phyloP scores from a whole-genome alignment of 2,113 vertebrate species.

The Uria lomvia region DNA sequence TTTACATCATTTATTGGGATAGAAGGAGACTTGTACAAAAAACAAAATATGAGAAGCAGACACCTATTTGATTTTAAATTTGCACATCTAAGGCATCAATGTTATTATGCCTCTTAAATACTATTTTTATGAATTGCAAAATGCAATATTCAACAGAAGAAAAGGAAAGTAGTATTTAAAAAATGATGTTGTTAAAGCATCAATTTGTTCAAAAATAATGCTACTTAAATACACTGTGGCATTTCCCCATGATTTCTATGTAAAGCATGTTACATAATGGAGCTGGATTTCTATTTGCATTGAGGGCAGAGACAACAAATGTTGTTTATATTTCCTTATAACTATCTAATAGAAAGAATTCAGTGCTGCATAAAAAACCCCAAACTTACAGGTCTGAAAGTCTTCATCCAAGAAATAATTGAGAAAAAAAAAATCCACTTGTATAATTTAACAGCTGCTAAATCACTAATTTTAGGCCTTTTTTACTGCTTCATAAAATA shows the following conservation, averaged over 20 bases:
- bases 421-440: neutral
- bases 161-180: neutral
- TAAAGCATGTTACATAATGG: neutral
- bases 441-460: neutral
- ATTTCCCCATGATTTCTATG: neutral
- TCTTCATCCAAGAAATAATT: neutral
- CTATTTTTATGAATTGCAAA: neutral
- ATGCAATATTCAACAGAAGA: neutral
- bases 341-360: neutral
- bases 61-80: neutral
- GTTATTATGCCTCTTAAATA: neutral
- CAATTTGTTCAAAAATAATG: neutral
- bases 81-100: neutral
- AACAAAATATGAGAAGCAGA: neutral
- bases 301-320: neutral
- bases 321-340: neutral
- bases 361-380: neutral
- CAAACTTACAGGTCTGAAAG: neutral
- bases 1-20: neutral
- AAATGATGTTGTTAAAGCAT: neutral
- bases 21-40: neutral
- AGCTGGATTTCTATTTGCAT: neutral
- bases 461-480: neutral
- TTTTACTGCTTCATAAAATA: neutral
- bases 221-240: neutral